Evolutionary conservation across 2,888 invertebrate species (phyloP).

Genomic region (Tenthredo scrophulariae): DNA sequence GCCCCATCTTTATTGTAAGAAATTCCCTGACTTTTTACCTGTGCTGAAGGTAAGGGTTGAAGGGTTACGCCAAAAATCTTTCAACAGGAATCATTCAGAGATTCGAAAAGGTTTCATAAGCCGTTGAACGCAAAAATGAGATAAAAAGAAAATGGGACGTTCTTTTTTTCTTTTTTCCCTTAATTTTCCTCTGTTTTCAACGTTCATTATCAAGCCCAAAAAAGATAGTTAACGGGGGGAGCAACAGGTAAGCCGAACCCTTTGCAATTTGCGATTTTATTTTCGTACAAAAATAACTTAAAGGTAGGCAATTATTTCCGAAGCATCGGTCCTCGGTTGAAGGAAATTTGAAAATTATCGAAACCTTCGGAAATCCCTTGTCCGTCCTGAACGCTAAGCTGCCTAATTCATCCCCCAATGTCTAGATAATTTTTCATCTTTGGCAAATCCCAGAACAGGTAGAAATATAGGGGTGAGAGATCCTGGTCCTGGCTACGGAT

Average conservation of each 20-base stretch:
- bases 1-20: slow-evolving; percentile 49
- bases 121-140: slow-evolving; percentile 3
- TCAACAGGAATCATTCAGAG: slow-evolving; percentile 19
- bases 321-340: neutral
- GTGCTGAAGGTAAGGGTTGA: slow-evolving; percentile 54
- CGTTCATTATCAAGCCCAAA: slow-evolving; percentile 18
- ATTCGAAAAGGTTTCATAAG: slow-evolving; percentile 2
- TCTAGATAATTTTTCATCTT: slow-evolving; percentile 70
- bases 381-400: slow-evolving; percentile 65
- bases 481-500: slow-evolving; percentile 59
- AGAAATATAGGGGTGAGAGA: slow-evolving; percentile 65
- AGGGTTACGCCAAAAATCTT: slow-evolving; percentile 62
- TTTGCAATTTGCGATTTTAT: slow-evolving; percentile 45
- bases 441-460: slow-evolving; percentile 71
- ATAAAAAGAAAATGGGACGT: neutral
- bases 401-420: slow-evolving; percentile 70
- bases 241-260: slow-evolving; percentile 42
- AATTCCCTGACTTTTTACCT: slow-evolving; percentile 58
- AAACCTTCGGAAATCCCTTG: slow-evolving; percentile 49
- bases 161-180: neutral
- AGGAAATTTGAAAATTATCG: slow-evolving; percentile 43
- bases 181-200: neutral
- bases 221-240: neutral
- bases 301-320: slow-evolving; percentile 32
- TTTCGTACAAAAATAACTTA: slow-evolving; percentile 18